Evolutionary conservation across 2,113 vertebrate species (phyloP).

Genomic region (Nycticryphes semicollaris): DNA sequence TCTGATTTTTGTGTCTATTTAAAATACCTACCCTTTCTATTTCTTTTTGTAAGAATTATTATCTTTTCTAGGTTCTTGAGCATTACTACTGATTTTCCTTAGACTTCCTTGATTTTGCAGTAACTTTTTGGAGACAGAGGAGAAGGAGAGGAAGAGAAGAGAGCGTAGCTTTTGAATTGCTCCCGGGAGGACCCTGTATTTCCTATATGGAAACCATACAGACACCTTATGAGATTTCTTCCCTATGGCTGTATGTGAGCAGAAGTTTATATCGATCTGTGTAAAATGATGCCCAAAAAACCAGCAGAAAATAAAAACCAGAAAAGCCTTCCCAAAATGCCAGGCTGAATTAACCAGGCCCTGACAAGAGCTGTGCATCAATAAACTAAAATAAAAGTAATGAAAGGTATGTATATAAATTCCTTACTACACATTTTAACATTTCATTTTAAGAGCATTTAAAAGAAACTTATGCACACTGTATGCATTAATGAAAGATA

Average conservation of each 20-base stretch:
- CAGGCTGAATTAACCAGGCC: neutral
- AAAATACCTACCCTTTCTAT: neutral
- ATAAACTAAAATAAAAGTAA: neutral
- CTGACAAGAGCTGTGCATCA: neutral
- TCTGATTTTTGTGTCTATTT: neutral
- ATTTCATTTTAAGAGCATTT: neutral
- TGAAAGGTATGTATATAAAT: neutral
- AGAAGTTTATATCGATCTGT: neutral
- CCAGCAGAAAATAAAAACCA: neutral
- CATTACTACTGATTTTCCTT: neutral
- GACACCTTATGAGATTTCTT: neutral
- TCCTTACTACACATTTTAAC: neutral
- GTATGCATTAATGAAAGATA: neutral
- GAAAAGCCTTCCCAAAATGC: neutral
- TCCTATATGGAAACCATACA: neutral
- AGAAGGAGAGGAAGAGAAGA: neutral
- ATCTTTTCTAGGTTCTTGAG: neutral
- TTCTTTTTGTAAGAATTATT: neutral
- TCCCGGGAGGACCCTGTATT: neutral
- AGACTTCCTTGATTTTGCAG: neutral
- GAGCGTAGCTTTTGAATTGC: neutral
- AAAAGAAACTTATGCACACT: neutral
- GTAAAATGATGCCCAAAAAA: neutral
- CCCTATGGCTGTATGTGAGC: neutral
- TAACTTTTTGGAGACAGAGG: neutral